Base-by-base conservation (phyloP, 1,140 invertebrate species). In the Piezodorus guildinii region DNA sequence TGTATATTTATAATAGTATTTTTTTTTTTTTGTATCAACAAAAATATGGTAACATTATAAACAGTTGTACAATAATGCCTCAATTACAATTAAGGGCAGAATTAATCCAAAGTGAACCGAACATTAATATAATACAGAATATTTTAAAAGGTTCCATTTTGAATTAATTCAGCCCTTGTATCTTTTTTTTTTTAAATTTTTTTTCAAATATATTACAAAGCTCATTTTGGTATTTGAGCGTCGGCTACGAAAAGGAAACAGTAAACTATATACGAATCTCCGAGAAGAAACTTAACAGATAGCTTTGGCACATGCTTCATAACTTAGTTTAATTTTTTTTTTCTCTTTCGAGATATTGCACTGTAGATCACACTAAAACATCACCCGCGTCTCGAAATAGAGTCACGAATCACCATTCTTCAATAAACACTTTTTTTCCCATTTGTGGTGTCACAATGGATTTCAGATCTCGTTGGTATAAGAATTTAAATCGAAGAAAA, bases 181-280 rank as follows among this genome's bases (percentile, higher is more conserved):
- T 30, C 8, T 30, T 30, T 30, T 30, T 30, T 30, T 4, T n/a
- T n/a, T n/a, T n/a, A n/a, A 30, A 30, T 9, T 30, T 9, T 39
- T 39, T 17, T 56, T 56, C 46, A 49, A 49, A 9, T 65, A 43
- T 43, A 60, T 34, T 62, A 51, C 44, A 23, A 66, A 62, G 63
- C 63, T 64, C 63, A 64, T 64, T 25, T 44, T 39, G 5, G 30
- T 64, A 56, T 21, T 64, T 64, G 63, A 64, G 63, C 63, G 46
- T 34, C n/a, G 19, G 27, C 56, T 64, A 64, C 54, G 17, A 25
- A 54, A 60, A 44, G 17, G 34, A 60, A 49, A 64, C 8, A 60
- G 3, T 23, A 21, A 34, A 56, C 52, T 19, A 43, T 64, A 64
- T n/a, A 59, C 58, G 44, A 27, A 49, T 54, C 39, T 58, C 17